These are phyloP conservation scores for Camelus dromedarius DNA, from an alignment of 2,113 vertebrate species.

Conservation along the genomic window DNA sequence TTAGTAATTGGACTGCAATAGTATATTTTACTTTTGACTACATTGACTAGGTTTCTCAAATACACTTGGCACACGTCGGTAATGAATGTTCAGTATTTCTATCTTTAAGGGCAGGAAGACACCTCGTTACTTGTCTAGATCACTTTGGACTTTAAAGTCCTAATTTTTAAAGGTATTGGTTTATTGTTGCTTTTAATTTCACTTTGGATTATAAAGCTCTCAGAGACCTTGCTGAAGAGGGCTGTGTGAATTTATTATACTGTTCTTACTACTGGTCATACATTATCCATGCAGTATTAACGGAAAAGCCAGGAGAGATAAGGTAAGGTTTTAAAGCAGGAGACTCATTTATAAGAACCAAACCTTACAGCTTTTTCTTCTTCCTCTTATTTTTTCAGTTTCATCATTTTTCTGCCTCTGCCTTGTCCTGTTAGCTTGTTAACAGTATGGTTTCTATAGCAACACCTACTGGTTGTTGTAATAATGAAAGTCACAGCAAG, in stretches of 20 bases:
- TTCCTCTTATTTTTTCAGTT: slow-evolving; percentile 52
- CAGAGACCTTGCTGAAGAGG: slow-evolving; percentile 55
- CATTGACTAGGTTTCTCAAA: slow-evolving; percentile 17
- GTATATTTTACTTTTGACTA: slow-evolving; percentile 41
- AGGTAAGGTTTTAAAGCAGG: slow-evolving; percentile 77
- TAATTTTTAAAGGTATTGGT: slow-evolving; percentile 41
- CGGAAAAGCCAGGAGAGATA: slow-evolving; percentile 76
- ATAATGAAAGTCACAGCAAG: slow-evolving; percentile 87
- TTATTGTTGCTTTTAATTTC: slow-evolving; percentile 78
- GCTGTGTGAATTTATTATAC: slow-evolving; percentile 60
- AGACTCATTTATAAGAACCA: slow-evolving; percentile 78
- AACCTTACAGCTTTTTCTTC: slow-evolving; percentile 59
- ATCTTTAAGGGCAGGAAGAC: slow-evolving; percentile 12
- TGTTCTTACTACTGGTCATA: slow-evolving; percentile 22
- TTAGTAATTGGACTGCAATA: slow-evolving; percentile 7
- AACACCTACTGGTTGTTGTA: slow-evolving; percentile 87
- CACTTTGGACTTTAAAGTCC: slow-evolving; percentile 68
- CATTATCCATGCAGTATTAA: slow-evolving; percentile 68
- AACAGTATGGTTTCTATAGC: slow-evolving; percentile 90
- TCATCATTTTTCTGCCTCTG: slow-evolving; percentile 84
- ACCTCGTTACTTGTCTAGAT: slow-evolving; percentile 45
- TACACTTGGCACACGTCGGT: background rate
- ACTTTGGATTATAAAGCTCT: slow-evolving; percentile 60
- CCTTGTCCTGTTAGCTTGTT: slow-evolving; percentile 84
- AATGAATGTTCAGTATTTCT: slow-evolving; percentile 19